These are phyloP conservation scores for Lagorchestes hirsutus DNA, from an alignment of 2,797 vertebrate species.

Conservation along the genomic window DNA sequence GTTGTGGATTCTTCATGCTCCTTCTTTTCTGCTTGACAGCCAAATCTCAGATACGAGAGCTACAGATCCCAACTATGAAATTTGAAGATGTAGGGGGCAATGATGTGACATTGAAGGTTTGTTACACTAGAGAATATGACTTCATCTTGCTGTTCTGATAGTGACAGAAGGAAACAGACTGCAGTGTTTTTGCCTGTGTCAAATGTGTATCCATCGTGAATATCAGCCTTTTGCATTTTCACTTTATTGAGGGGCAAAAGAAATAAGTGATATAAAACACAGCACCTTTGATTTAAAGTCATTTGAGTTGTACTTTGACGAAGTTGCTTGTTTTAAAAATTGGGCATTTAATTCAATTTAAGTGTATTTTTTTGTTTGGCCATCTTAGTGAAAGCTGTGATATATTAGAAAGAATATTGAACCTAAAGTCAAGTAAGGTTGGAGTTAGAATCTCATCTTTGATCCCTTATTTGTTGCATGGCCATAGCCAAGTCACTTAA, in stretches of 20 bases:
- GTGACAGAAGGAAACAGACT: not conserved
- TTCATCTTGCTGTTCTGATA: not conserved
- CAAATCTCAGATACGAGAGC: slow-evolving; percentile 85
- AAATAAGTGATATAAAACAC: not conserved
- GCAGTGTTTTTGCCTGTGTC: slow-evolving; percentile 10
- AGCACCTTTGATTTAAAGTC: not conserved
- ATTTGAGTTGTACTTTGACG: not conserved
- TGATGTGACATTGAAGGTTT: slow-evolving; percentile 91
- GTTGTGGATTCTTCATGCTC: slow-evolving; percentile 45
- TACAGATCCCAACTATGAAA: slow-evolving; percentile 89
- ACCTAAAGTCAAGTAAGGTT: not conserved
- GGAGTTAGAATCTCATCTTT: not conserved
- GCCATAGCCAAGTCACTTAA: not conserved
- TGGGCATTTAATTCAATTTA: not conserved
- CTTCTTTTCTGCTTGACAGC: slow-evolving; percentile 78
- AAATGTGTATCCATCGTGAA: slow-evolving; percentile 20
- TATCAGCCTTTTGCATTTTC: not conserved
- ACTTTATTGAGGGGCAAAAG: not conserved
- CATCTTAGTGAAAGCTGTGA: not conserved
- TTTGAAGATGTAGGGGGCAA: slow-evolving; percentile 97
- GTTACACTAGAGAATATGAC: slow-evolving; percentile 60
- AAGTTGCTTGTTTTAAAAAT: not conserved
- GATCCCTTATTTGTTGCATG: not conserved
- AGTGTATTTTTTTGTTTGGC: not conserved
- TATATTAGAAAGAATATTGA: not conserved